Base-by-base conservation (phyloP, 1,140 invertebrate genomes). In the Stenopsyche tienmushanensis region DNA sequence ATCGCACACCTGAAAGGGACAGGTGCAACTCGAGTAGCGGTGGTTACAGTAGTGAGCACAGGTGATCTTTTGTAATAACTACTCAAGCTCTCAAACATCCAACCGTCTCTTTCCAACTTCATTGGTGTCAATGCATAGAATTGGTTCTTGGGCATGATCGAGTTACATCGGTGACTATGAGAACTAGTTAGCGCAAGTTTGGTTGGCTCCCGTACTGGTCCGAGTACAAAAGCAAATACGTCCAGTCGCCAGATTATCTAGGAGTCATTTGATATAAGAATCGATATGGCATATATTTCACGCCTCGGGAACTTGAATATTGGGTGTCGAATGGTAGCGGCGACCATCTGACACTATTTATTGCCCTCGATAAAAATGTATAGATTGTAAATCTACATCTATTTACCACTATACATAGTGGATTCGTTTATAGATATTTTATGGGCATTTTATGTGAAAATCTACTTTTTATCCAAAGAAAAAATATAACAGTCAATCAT, bases 11-110 rank as follows among this genome's bases (percentile, higher is more conserved):
- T 72, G 78, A 81, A 78, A 80, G 76, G 77, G 79, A 80, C 78
- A 77, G 77, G 76, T 77, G 77, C 74, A 75, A 73, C 77, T 78
- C 74, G 73, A 75, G 72, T 71, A 73, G 75, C 75, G 75, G 74
- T 29, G 78, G 79, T 81, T 79, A 78, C 79, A 75, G 78, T 80
- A 80, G 79, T 80, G 76, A 80, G 76, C 79, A 80, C 77, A 79
- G 77, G 77, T 79, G 79, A 80, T 78, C 79, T 79, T 81, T 78
- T 74, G 78, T 74, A 73, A 20, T 20, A 41, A 29, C 23, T 20
- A 15, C 15, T 29, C 15, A 9, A 17, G 45, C 39, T 44, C 20
- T 41, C 23, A 73, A 77, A 78, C 76, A 59, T 79, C 77, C 73
- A 74, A 53, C 67, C 71, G 50, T 77, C 79, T 74, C 76, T 72